Conservation (phyloP, 2,888 invertebrate genomes). For the Cataglyphis albicans region DNA sequence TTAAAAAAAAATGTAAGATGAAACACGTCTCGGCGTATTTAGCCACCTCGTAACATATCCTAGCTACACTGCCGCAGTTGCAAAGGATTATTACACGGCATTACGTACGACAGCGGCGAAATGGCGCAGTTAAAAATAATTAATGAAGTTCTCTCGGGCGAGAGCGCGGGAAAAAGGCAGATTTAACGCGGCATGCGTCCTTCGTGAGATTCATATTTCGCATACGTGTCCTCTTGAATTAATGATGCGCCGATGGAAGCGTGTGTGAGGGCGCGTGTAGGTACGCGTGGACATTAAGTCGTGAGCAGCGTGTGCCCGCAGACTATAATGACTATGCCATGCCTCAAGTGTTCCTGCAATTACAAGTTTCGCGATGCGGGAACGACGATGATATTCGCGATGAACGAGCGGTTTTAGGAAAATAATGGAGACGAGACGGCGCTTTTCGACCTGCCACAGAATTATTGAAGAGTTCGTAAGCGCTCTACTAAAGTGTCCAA, state of each 20-base stretch:
- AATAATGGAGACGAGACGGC: constrained; percentile 40
- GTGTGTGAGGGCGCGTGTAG: background rate
- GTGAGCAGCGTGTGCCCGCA: background rate
- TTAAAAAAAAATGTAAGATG: constrained; percentile 3
- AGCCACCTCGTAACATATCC: constrained; percentile 16
- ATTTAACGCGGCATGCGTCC: constrained; percentile 32
- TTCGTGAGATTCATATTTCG: constrained; percentile 53
- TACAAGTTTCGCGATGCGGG: constrained; percentile 66
- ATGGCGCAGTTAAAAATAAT: constrained; percentile 54
- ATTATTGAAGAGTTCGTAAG: background rate
- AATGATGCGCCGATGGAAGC: constrained; percentile 59
- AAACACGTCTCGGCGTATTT: constrained; percentile 26
- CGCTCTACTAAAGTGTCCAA: background rate
- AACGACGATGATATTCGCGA: constrained; percentile 59
- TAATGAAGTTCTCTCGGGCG: constrained; percentile 47
- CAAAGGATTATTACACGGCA: constrained; percentile 37
- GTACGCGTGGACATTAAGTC: constrained; percentile 41
- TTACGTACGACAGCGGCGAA: constrained; percentile 51
- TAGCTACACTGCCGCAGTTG: constrained; percentile 21
- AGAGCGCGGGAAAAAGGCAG: constrained; percentile 37
- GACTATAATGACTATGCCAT: constrained; percentile 32
- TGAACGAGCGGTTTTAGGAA: constrained; percentile 49
- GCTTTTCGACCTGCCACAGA: constrained; percentile 22
- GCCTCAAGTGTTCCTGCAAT: constrained; percentile 67
- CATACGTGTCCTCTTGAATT: constrained; percentile 61